phyloP scores from a whole-genome alignment of 2,113 vertebrate genomes.

The Leiothrix lutea region DNA sequence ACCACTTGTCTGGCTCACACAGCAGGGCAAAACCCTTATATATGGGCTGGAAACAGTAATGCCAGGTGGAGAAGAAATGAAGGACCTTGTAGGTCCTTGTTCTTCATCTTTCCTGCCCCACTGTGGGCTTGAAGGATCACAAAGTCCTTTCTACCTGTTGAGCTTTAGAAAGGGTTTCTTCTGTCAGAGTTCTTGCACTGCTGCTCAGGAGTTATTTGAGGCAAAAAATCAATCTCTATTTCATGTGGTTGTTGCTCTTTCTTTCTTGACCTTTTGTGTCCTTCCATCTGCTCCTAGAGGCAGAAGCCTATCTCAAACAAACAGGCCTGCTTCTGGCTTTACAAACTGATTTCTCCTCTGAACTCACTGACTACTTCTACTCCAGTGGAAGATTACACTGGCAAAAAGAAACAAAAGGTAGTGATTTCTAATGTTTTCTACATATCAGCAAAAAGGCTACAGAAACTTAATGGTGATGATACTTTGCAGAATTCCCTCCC shows the following conservation, averaged over 20 bases:
- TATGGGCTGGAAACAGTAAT: background rate
- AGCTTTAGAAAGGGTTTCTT: constrained; percentile 39
- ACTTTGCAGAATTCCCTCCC: background rate
- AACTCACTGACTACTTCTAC: background rate
- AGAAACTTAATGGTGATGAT: background rate
- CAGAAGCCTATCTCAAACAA: background rate
- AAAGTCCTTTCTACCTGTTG: constrained; percentile 24
- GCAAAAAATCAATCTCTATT: constrained; percentile 27
- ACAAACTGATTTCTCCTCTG: background rate
- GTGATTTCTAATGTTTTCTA: background rate
- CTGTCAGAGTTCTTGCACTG: constrained; percentile 1
- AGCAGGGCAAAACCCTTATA: background rate
- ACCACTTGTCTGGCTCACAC: background rate
- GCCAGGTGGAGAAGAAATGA: background rate
- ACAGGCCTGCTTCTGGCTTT: background rate
- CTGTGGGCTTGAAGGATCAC: background rate
- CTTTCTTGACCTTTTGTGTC: constrained; percentile 3
- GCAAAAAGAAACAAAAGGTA: background rate
- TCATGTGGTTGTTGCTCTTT: constrained; percentile 11
- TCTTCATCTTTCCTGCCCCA: background rate
- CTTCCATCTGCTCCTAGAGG: background rate
- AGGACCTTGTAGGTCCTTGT: background rate
- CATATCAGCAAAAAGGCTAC: background rate
- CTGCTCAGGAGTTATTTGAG: constrained; percentile 11
- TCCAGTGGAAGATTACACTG: background rate